These are phyloP conservation scores for Morpho helenor DNA, from an alignment of 2,888 invertebrate genomes.

Conservation along the genomic window DNA sequence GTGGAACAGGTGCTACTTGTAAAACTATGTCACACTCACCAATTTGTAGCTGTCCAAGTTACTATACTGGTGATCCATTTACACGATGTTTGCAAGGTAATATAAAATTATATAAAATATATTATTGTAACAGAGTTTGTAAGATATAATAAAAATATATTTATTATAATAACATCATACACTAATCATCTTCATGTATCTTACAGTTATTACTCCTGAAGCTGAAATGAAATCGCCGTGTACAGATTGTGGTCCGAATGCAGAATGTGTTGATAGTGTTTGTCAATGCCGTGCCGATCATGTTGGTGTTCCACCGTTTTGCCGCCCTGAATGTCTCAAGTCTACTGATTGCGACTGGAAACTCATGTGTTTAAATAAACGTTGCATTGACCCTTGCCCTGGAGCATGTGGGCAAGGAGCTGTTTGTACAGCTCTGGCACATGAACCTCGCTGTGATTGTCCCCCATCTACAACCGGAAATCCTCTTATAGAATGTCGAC, in stretches of 20 bases:
- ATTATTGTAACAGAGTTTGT: neutral
- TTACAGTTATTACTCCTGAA: constrained; percentile 48
- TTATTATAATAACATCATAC: neutral
- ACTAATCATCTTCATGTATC: constrained; percentile 26
- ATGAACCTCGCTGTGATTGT: constrained; percentile 85
- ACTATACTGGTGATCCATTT: constrained; percentile 88
- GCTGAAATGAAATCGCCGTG: constrained; percentile 77
- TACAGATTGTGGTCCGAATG: constrained; percentile 86
- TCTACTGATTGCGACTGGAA: constrained; percentile 85
- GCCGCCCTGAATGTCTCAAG: constrained; percentile 85
- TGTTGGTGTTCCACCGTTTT: constrained; percentile 86
- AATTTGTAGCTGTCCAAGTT: constrained; percentile 84
- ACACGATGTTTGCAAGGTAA: constrained; percentile 81
- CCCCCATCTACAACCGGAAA: constrained; percentile 84
- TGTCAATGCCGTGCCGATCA: constrained; percentile 84
- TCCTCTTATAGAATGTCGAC: constrained; percentile 84
- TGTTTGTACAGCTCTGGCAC: constrained; percentile 83
- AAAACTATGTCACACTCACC: constrained; percentile 86
- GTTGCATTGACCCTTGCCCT: constrained; percentile 86
- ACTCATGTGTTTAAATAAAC: constrained; percentile 84
- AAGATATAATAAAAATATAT: neutral
- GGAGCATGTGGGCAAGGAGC: constrained; percentile 87
- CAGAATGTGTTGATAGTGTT: constrained; percentile 83
- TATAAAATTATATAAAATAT: constrained; percentile 19
- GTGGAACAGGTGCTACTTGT: constrained; percentile 86